Evolutionary conservation across 2,797 vertebrate genomes (phyloP).

Genomic region (Centropyge bicolor): DNA sequence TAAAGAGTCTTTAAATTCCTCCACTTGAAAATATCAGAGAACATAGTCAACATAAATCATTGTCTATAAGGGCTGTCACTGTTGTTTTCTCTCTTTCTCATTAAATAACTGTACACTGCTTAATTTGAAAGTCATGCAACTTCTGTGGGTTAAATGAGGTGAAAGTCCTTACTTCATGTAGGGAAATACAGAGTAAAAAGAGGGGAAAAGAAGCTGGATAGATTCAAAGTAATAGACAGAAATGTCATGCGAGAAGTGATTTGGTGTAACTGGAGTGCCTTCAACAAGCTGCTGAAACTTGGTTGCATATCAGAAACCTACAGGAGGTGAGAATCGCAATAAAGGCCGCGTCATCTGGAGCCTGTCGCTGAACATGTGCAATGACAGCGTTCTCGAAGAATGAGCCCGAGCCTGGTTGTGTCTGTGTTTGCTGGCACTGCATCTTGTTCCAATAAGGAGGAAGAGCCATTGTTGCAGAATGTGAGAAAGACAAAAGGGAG

Average conservation of each 20-base stretch:
- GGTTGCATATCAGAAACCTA: background rate
- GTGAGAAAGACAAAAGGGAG: conserved; percentile 38
- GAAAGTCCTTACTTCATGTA: conserved; percentile 1
- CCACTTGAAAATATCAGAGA: background rate
- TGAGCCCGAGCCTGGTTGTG: conserved; percentile 21
- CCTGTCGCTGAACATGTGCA: conserved; percentile 48
- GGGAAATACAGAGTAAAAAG: background rate
- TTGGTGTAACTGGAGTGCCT: background rate
- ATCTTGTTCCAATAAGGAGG: conserved; percentile 54
- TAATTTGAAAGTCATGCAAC: background rate
- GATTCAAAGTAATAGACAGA: background rate
- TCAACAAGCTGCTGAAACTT: conserved; percentile 32
- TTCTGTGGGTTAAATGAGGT: background rate
- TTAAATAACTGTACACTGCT: background rate
- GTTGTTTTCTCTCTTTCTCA: background rate
- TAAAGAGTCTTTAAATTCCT: background rate
- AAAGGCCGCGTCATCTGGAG: conserved; percentile 57
- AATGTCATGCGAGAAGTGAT: background rate
- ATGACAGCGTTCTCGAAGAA: conserved; percentile 46
- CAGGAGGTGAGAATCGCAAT: conserved; percentile 17
- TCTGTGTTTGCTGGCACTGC: conserved; percentile 43
- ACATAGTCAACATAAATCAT: conserved; percentile 10
- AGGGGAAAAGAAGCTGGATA: background rate
- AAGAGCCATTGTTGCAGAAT: conserved; percentile 24
- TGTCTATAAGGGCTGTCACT: background rate